Base-by-base conservation (phyloP, 2,888 invertebrate species). In the Orchesellides sinensis region DNA sequence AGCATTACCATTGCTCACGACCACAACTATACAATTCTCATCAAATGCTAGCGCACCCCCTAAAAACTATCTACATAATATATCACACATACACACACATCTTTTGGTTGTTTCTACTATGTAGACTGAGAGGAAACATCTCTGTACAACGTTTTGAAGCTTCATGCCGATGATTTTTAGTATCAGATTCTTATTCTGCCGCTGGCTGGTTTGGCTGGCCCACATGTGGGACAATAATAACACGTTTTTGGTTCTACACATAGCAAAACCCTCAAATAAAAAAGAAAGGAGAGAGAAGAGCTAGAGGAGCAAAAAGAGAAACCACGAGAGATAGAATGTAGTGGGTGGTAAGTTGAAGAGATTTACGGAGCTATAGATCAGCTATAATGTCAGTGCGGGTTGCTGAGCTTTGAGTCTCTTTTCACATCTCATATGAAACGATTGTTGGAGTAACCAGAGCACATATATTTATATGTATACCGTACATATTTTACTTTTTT, bases 351-450 rank as follows among this genome's bases (percentile, higher is more conserved):
- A 85, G 86, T 61, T 82, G 84, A 74, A 61, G 85, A 88, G 88
- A 88, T 88, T 88, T 88, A 88, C 88, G 87, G 85, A 86, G 80
- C 87, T 86, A 87, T 88, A 87, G 83, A 88, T 88, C 88, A 88
- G 88, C 85, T 86, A 84, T 87, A 88, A 87, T 88, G 88, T 88
- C 88, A 88, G 88, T 86, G 85, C 86, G 87, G 87, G 87, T 85
- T 88, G 88, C 88, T 88, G 87, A 88, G 87, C 84, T 86, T 85
- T 75, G 85, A 84, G 84, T 85, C 87, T 86, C 83, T 68, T 61
- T 79, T 68, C 69, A 72, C 72, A 52, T 70, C 56, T 78, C 65
- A 65, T 72, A 66, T 52, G 19, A 73, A 70, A 69, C 75, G 45
- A 63, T 83, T 75, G 29, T 56, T 61, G n/a, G 4, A 40, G n/a